Conservation (phyloP, 2,888 invertebrate species). For the Mermis nigrescens region DNA sequence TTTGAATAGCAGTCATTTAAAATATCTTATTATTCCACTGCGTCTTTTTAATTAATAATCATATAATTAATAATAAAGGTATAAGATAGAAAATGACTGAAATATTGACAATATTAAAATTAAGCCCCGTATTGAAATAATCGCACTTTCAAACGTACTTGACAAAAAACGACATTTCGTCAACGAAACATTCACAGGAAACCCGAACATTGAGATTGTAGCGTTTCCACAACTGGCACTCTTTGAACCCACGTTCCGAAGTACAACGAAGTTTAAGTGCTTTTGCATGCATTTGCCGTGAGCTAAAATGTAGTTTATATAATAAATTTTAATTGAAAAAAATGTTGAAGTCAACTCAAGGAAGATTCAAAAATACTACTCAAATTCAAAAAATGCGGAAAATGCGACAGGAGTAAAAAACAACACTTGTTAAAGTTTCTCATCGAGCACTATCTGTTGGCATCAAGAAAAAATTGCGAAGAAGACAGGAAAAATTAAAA, state of each 20-base stretch:
- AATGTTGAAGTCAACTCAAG: not conserved
- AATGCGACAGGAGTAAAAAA: no score
- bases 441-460: no score
- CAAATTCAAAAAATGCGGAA: not conserved
- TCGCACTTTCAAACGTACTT: slow-evolving; percentile 23
- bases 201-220: slow-evolving; percentile 31
- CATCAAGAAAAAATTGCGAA: no score
- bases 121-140: no score
- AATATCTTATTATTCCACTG: no score
- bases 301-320: slow-evolving; percentile 27
- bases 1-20: no score
- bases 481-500: no score
- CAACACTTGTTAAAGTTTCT: no score
- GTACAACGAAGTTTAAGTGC: slow-evolving; percentile 32
- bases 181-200: slow-evolving; percentile 31
- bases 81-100: no score
- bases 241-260: slow-evolving; percentile 28
- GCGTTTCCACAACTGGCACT: slow-evolving; percentile 31
- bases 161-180: slow-evolving; percentile 32
- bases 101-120: no score
- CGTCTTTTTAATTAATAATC: no score
- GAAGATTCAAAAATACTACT: not conserved
- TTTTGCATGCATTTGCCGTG: slow-evolving; percentile 32
- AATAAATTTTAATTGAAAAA: not conserved
- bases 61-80: no score